phyloP scores from a whole-genome alignment of 2,113 vertebrate species.

The Neofelis nebulosa region DNA sequence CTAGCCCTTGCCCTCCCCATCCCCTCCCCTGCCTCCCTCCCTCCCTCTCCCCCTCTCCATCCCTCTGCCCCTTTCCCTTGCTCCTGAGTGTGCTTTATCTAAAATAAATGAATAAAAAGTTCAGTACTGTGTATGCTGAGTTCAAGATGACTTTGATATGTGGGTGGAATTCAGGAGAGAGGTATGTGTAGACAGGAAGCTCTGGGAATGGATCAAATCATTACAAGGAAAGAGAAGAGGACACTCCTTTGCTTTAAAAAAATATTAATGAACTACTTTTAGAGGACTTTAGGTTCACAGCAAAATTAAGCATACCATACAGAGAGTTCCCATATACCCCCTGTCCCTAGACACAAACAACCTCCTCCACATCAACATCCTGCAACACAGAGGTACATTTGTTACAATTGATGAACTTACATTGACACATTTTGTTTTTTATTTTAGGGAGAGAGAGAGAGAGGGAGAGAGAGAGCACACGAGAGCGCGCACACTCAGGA shows the following conservation, averaged over 20 bases:
- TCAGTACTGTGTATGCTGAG: not conserved
- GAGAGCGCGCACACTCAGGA: too few relatives aligned
- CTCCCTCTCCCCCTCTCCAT: too few relatives aligned
- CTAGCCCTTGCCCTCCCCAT: too few relatives aligned
- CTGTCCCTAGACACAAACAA: not conserved
- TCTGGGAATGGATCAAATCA: not conserved
- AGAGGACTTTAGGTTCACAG: not conserved
- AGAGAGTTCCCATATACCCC: not conserved
- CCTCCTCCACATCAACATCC: not conserved
- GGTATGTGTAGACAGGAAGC: not conserved
- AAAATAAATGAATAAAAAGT: not conserved
- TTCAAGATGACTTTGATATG: conserved; percentile 26
- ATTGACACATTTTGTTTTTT: not conserved
- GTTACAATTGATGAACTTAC: not conserved
- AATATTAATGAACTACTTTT: not conserved
- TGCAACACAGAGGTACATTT: not conserved
- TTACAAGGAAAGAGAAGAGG: conserved; percentile 2
- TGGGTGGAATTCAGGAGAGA: not conserved
- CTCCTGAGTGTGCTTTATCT: too few relatives aligned
- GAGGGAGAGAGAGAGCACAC: too few relatives aligned
- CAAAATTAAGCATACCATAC: not conserved
- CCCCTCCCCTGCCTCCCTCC: too few relatives aligned
- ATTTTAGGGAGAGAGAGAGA: too few relatives aligned
- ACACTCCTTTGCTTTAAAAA: not conserved
- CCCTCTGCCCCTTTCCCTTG: too few relatives aligned